phyloP scores from a whole-genome alignment of 2,888 invertebrate genomes.

The Epinotia nisella region DNA sequence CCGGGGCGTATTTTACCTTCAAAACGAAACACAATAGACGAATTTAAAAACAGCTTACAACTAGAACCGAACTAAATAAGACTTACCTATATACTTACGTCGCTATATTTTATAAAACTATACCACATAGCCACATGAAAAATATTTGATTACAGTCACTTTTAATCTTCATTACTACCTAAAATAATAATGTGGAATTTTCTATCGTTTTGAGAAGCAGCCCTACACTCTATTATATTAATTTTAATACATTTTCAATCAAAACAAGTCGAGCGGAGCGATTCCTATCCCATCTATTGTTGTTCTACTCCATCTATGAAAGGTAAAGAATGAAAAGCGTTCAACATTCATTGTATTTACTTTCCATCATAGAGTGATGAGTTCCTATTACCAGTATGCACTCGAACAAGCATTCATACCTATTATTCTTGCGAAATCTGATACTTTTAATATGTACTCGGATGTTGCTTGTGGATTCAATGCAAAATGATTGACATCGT shows the following conservation, averaged over 20 bases:
- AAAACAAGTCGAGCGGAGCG: background rate
- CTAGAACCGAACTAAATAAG: too few species aligned
- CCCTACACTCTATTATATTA: background rate
- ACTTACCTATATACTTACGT: too few species aligned
- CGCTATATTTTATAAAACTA: too few species aligned
- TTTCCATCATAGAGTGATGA: conserved; percentile 32
- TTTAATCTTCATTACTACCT: too few species aligned
- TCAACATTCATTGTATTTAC: conserved; percentile 28
- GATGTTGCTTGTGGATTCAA: background rate
- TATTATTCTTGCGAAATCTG: conserved; percentile 17
- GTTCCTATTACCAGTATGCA: conserved; percentile 13
- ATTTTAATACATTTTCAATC: conserved; percentile 10
- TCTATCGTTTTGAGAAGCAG: background rate
- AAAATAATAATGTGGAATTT: too few species aligned
- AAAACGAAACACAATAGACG: too few species aligned
- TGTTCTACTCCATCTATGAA: conserved; percentile 13
- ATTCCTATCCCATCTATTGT: conserved; percentile 16
- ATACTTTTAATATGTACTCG: too few species aligned
- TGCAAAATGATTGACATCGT: too few species aligned
- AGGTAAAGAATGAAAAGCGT: conserved; percentile 28
- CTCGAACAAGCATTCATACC: conserved; percentile 5
- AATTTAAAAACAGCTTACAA: too few species aligned
- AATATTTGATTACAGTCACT: too few species aligned
- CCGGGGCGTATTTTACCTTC: too few species aligned
- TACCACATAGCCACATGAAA: too few species aligned